Base-by-base conservation (phyloP, 2,888 invertebrate species). In the Ormyrus rosae region DNA sequence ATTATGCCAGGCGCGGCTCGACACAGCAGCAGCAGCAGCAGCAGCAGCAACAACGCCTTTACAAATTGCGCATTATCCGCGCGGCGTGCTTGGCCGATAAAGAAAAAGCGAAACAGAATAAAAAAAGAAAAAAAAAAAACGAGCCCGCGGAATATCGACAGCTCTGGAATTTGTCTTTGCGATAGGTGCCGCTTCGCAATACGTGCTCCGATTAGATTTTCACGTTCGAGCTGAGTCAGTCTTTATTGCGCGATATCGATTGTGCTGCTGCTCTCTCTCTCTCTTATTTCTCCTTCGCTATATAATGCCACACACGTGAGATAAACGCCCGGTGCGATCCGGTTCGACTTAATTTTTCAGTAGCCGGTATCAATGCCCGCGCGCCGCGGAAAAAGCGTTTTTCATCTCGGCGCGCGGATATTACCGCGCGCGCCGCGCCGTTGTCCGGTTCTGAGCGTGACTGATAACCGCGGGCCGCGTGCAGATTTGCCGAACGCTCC, bases 151-250 rank as follows among this genome's bases (percentile, higher is more conserved):
- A 64, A 19, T 19, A 64, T 73, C 64, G 58, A 65, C 63, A 19
- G 58, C 64, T 50, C 55, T 70, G 76, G 81, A 77, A 77, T 81
- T 77, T 77, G 77, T 73, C 77, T 73, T 69, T 51, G 63, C 58
- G 79, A 69, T 74, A 70, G 69, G 64, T 34, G 48, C 9, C 69
- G 48, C 48, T 51, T n/a, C 65, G 19, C 19, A 19, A 80, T 83
- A 83, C 84, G 84, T 84, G 83, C 82, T 73, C 76, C 80, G 83
- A 84, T 84, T 85, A 83, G 78, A 83, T 83, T 84, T 85, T 84
- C 81, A 81, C 69, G 83, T 71, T 70, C 73, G 81, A 72, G 74
- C 75, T 53, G 78, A 76, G 74, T 79, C 81, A 76, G 76, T 82
- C 79, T 75, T 75, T 78, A 78, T 78, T 78, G 78, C 81, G 73